These are phyloP conservation scores for Sepiola atlantica DNA, from an alignment of 2,888 invertebrate genomes.

Conservation along the genomic window DNA sequence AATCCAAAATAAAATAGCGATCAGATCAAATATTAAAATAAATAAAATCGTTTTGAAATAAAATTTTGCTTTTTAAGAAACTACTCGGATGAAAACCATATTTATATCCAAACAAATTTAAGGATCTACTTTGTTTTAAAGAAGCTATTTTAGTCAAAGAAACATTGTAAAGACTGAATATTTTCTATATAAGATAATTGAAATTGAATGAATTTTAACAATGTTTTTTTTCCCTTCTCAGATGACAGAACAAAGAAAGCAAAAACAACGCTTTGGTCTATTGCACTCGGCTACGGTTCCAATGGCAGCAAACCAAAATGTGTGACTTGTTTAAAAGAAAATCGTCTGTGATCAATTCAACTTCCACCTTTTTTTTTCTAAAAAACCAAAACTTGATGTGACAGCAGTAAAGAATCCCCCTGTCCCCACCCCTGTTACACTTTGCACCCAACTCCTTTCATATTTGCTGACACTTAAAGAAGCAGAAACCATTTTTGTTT, in stretches of 20 bases:
- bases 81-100: too few relatives aligned
- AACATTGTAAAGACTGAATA: not conserved
- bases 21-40: too few relatives aligned
- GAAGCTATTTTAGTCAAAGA: not conserved
- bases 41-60: too few relatives aligned
- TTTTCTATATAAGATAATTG: constrained; percentile 39
- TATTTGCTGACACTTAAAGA: too few relatives aligned
- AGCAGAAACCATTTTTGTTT: not conserved
- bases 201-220: not conserved
- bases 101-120: constrained; percentile 78
- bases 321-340: constrained; percentile 24
- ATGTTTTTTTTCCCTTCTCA: constrained; percentile 69
- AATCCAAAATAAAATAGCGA: too few relatives aligned
- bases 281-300: constrained; percentile 73
- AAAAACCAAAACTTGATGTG: not conserved
- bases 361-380: not conserved
- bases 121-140: constrained; percentile 82
- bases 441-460: too few relatives aligned
- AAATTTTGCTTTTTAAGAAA: too few relatives aligned
- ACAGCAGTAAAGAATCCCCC: not conserved
- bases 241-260: constrained; percentile 97
- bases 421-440: not conserved
- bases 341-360: not conserved
- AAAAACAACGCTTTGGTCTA: constrained; percentile 92
- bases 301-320: constrained; percentile 49